Conservation (phyloP, 1,140 invertebrate genomes). For the Drosophila guanche region DNA sequence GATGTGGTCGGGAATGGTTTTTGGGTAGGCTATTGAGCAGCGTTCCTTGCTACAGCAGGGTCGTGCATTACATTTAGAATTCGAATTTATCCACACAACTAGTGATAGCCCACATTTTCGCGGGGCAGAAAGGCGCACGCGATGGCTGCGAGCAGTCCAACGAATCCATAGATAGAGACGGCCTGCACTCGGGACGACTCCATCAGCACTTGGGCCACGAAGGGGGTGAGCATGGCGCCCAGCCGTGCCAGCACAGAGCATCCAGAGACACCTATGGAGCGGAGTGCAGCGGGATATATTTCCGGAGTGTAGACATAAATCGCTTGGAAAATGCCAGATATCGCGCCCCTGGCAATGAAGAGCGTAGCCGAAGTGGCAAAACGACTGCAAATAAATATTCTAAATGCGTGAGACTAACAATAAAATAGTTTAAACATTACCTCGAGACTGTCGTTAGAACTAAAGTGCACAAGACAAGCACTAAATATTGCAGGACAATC, state of each 20-base stretch:
- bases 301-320: constrained; percentile 98
- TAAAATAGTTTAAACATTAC: constrained; percentile 83
- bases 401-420: neutral
- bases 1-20: neutral
- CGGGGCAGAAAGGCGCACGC: constrained; percentile 87
- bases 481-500: constrained; percentile 96
- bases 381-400: constrained; percentile 85
- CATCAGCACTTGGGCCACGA: constrained; percentile 90
- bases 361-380: constrained; percentile 92
- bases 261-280: constrained; percentile 91
- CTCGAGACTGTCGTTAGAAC: constrained; percentile 91
- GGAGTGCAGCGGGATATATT: constrained; percentile 86
- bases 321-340: constrained; percentile 96
- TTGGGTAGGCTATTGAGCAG: neutral
- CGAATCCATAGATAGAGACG: constrained; percentile 86
- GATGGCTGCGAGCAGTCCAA: constrained; percentile 87
- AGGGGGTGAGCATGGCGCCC: constrained; percentile 92
- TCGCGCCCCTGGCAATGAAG: constrained; percentile 95
- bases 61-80: too few species aligned
- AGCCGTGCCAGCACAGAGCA: constrained; percentile 91
- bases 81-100: constrained; percentile 46
- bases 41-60: too few species aligned
- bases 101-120: constrained; percentile 81
- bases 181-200: constrained; percentile 86
- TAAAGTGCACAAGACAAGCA: constrained; percentile 92